Base-by-base conservation (phyloP, 2,888 invertebrate species). In the Plebejus melissa region DNA sequence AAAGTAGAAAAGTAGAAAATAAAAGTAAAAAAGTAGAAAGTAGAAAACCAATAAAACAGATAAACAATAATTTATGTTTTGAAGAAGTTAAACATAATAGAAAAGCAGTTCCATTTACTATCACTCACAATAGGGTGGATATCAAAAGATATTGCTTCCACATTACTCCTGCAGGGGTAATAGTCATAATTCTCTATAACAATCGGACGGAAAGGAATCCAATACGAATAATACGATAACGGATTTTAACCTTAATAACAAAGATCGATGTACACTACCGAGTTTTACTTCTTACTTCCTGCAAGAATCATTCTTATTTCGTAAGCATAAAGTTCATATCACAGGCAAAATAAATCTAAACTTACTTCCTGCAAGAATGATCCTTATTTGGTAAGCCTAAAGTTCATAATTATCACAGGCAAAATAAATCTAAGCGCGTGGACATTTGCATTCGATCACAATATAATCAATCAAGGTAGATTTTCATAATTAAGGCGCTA, bases 111-210 rank as follows among this genome's bases (percentile, higher is more conserved):
- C 46, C 41, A 71, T 71, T 71, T 41, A 70, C 46, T 46, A 46
- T 71, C 71, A 71, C 13, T 71, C 71, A 71, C 71, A 71, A 71
- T 28, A 13, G 70, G 38, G 46, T 9, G 22, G 46, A 71, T 46
- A 71, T 71, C 71, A 41, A 41, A 70, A 41, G 46, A 71, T 71
- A 71, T 71, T 71, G 71, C 71, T 22, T 36, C 22, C 71, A 41
- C 46, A 71, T 71, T 71, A 71, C 71, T 71, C 71, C 41, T 46
- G 46, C 13, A 70, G 5, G 46, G 71, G 71, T 71, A 71, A 71
- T 71, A 71, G 46, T 71, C 71, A 71, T 71, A 71, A 71, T 71
- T 71, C 71, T 71, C 71, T 41, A 71, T 71, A 71, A 71, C 71
- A 71, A 71, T 41, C 71, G 71, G 71, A 9, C 71, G 71, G 41